Conservation (phyloP, 2,113 vertebrate species). For the Monarcha castaneiventris region DNA sequence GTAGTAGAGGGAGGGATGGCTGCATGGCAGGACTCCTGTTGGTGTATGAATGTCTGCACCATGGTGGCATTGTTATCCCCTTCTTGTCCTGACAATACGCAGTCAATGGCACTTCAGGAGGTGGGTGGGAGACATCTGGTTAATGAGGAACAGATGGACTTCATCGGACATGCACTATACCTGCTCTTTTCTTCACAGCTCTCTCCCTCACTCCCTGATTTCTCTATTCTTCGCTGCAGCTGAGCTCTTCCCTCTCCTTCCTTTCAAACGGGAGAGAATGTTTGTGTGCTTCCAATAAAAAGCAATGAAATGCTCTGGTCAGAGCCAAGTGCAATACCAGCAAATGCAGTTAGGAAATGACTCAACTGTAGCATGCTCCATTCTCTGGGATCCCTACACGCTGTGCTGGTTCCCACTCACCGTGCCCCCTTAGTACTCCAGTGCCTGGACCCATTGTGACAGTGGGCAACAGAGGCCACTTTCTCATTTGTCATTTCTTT, state of each 20-base stretch:
- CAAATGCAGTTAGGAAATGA: neutral
- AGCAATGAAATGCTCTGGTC: neutral
- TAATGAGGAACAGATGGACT: conserved; percentile 71
- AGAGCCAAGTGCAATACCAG: neutral
- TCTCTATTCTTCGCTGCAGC: neutral
- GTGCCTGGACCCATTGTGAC: neutral
- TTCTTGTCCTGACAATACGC: conserved; percentile 51
- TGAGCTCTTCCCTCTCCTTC: conserved; percentile 25
- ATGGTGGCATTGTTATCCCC: conserved; percentile 57
- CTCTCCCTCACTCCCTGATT: conserved; percentile 26
- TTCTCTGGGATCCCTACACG: neutral
- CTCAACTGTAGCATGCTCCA: neutral
- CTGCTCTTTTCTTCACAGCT: conserved; percentile 12
- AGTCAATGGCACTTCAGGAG: conserved; percentile 67
- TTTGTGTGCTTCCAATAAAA: neutral
- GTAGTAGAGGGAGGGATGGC: conserved; percentile 42
- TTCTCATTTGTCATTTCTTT: neutral
- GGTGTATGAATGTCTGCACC: conserved; percentile 47
- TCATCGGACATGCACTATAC: conserved; percentile 12
- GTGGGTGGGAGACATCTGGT: conserved; percentile 68
- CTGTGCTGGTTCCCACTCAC: neutral
- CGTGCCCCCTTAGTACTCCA: fast-evolving
- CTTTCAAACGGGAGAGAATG: neutral
- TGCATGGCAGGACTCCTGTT: conserved; percentile 56
- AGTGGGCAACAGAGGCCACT: neutral